Evolutionary conservation across 2,113 vertebrate species (phyloP).

Genomic region (Spea bombifrons): DNA sequence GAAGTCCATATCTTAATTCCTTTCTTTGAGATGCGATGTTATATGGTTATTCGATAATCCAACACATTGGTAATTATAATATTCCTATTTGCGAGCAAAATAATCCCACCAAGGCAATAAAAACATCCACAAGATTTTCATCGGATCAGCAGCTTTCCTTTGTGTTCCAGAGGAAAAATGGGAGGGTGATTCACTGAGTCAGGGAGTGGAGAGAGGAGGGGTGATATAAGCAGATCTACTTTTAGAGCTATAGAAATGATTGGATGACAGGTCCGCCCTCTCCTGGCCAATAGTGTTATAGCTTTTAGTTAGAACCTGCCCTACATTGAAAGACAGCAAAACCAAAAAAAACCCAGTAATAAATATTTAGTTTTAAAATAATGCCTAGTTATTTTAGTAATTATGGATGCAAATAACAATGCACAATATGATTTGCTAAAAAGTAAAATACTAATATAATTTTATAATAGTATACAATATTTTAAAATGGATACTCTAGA

Average conservation of each 20-base stretch:
- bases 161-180: slow-evolving; percentile 51
- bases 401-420: no score
- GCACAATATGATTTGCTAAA: no score
- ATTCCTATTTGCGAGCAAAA: not conserved
- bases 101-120: slow-evolving; percentile 54
- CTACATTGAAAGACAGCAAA: no score
- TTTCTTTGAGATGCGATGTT: not conserved
- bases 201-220: slow-evolving; percentile 48
- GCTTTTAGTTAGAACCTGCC: no score
- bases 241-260: not conserved
- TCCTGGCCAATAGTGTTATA: slow-evolving; percentile 53
- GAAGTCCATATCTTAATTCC: slow-evolving; percentile 15
- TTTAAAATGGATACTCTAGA: no score
- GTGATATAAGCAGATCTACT: not conserved
- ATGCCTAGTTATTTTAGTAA: no score
- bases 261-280: slow-evolving; percentile 40
- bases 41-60: slow-evolving; percentile 6
- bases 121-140: slow-evolving; percentile 68
- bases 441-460: no score
- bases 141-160: slow-evolving; percentile 65
- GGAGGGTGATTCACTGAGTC: slow-evolving; percentile 61
- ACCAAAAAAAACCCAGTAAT: no score
- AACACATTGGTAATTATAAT: not conserved
- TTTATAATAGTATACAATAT: no score
- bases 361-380: no score